These are phyloP conservation scores for Tetramorium alpestre DNA, from an alignment of 1,140 invertebrate species.

Conservation along the genomic window DNA sequence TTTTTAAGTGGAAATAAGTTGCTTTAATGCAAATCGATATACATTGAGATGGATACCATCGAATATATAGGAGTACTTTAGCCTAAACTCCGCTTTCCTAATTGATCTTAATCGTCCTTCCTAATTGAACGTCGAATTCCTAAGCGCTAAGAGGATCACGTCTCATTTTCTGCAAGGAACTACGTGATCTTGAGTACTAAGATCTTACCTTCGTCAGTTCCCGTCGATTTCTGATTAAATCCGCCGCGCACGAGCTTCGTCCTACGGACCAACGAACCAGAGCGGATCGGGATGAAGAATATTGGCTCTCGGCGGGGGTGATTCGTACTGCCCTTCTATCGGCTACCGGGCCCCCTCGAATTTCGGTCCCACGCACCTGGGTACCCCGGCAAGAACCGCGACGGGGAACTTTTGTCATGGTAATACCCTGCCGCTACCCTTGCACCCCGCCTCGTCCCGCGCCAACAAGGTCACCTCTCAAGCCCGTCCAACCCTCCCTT, in stretches of 20 bases:
- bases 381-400: slow-evolving; percentile 73
- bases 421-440: slow-evolving; percentile 73
- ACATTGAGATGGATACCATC: neutral
- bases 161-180: slow-evolving; percentile 34
- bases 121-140: slow-evolving; percentile 56
- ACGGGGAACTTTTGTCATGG: slow-evolving; percentile 81
- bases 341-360: slow-evolving; percentile 78
- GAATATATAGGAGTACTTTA: neutral
- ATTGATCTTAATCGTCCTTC: slow-evolving; percentile 60
- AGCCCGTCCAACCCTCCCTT: slow-evolving; percentile 49
- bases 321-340: slow-evolving; percentile 78
- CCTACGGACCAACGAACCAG: slow-evolving; percentile 33
- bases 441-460: slow-evolving; percentile 53
- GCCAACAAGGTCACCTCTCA: slow-evolving; percentile 44
- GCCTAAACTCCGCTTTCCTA: neutral
- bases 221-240: neutral
- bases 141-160: slow-evolving; percentile 60
- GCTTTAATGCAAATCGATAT: neutral
- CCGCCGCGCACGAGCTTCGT: neutral
- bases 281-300: slow-evolving; percentile 52
- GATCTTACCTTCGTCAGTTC: slow-evolving; percentile 25
- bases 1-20: neutral
- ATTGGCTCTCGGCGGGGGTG: slow-evolving; percentile 79
- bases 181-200: slow-evolving; percentile 41
- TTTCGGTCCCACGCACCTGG: slow-evolving; percentile 84